Conservation (phyloP, 2,888 invertebrate species). For the Ophonus ardosiacus region DNA sequence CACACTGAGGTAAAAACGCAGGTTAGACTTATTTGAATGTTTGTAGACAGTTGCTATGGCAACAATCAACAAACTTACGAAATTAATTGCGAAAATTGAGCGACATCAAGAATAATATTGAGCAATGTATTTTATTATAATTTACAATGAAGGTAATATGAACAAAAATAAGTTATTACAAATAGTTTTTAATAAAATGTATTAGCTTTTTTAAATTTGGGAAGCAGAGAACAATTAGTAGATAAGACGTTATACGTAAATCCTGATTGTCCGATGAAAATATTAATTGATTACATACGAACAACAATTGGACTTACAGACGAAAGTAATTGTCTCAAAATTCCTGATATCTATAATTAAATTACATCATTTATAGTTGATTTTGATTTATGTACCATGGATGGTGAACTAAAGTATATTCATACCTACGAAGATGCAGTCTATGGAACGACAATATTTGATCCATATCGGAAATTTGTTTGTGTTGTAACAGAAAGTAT, state of each 20-base stretch:
- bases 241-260: conserved; percentile 67
- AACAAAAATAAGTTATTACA: background rate
- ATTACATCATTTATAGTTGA: conserved; percentile 67
- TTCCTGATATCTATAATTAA: background rate
- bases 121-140: conserved; percentile 68
- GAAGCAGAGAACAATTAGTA: background rate
- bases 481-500: conserved; percentile 70
- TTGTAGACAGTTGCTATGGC: conserved; percentile 75
- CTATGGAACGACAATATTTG: conserved; percentile 69
- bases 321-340: conserved; percentile 55
- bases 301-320: conserved; percentile 67
- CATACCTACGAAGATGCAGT: conserved; percentile 66
- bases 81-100: background rate
- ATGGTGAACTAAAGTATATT: conserved; percentile 69
- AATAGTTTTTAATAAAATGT: background rate
- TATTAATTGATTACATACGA: conserved; percentile 73
- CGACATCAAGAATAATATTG: background rate
- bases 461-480: conserved; percentile 68
- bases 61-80: conserved; percentile 64
- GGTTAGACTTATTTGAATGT: conserved; percentile 57
- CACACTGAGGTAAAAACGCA: conserved; percentile 2
- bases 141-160: conserved; percentile 63
- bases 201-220: background rate
- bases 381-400: conserved; percentile 72
- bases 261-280: conserved; percentile 73